A percentile compares a stretch with the other conserved stretches of the same genome.
Conservation (phyloP, 2,113 vertebrate genomes). For the Protobothrops flavoviridis region DNA sequence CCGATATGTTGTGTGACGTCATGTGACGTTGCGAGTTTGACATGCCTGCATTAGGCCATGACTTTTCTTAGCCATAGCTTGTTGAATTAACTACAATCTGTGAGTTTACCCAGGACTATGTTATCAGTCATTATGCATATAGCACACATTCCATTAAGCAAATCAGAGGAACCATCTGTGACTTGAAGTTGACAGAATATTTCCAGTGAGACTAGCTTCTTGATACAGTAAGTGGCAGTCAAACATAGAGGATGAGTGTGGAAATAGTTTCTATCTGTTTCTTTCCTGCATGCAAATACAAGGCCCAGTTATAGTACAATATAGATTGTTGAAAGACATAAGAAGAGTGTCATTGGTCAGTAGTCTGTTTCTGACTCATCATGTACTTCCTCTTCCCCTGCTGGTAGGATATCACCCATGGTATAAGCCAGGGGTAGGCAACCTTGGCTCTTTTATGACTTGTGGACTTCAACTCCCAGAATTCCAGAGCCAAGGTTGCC, state of each 20-base stretch:
- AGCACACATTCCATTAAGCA: background rate
- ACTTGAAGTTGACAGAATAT: background rate
- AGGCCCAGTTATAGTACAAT: background rate
- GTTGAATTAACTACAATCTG: background rate
- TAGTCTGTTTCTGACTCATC: slow-evolving; percentile 5
- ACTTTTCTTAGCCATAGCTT: background rate
- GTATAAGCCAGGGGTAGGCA: background rate
- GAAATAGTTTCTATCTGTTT: background rate
- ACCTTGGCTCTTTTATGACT: too few species aligned
- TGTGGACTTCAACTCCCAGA: too few species aligned
- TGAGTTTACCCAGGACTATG: background rate
- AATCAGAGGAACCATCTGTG: background rate
- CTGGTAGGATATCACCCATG: background rate
- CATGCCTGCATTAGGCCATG: background rate
- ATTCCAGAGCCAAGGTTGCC: too few species aligned
- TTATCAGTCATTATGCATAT: background rate
- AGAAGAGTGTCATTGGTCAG: background rate
- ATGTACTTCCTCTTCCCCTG: background rate
- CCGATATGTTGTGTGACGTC: too few species aligned
- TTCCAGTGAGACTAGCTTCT: background rate
- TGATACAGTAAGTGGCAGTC: background rate
- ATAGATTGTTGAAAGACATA: background rate
- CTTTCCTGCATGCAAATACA: background rate
- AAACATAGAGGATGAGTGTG: background rate
- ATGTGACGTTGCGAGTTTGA: too few species aligned